These are phyloP conservation scores for Oryzias javanicus DNA, from an alignment of 2,113 vertebrate genomes.

Conservation along the genomic window DNA sequence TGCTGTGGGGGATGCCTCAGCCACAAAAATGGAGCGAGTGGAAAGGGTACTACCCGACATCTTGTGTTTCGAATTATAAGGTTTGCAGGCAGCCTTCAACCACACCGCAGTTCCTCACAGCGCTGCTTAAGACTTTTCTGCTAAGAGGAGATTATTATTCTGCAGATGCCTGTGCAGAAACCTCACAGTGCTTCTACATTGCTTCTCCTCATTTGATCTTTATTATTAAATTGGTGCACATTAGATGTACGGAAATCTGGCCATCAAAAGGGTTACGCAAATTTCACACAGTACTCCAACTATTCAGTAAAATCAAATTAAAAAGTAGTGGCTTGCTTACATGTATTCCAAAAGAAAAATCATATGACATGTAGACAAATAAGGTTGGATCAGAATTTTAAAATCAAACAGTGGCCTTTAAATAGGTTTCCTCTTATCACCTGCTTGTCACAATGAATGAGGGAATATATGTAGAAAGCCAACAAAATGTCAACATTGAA, in stretches of 20 bases:
- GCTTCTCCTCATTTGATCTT: conserved; percentile 3
- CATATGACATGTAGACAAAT: background rate
- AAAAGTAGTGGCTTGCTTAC: background rate
- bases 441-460: background rate
- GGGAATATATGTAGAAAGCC: background rate
- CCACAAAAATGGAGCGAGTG: background rate
- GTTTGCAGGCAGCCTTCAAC: conserved; percentile 24
- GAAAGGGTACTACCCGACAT: conserved; percentile 14
- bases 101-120: conserved; percentile 26
- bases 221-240: background rate
- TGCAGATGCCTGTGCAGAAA: conserved; percentile 1
- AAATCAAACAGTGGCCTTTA: too few species aligned
- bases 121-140: background rate
- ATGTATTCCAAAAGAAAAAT: background rate
- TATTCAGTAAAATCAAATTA: background rate
- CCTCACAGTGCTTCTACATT: background rate
- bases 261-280: background rate
- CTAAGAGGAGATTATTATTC: background rate
- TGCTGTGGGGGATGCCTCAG: background rate
- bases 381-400: background rate
- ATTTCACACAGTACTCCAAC: conserved; percentile 8
- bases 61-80: conserved; percentile 12
- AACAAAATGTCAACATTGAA: background rate
- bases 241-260: background rate
- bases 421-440: background rate